Evolutionary conservation across 2,797 vertebrate species (phyloP), one percentile per base, ranked within the genome.

Genomic region (Sebastes hubbsi): DNA sequence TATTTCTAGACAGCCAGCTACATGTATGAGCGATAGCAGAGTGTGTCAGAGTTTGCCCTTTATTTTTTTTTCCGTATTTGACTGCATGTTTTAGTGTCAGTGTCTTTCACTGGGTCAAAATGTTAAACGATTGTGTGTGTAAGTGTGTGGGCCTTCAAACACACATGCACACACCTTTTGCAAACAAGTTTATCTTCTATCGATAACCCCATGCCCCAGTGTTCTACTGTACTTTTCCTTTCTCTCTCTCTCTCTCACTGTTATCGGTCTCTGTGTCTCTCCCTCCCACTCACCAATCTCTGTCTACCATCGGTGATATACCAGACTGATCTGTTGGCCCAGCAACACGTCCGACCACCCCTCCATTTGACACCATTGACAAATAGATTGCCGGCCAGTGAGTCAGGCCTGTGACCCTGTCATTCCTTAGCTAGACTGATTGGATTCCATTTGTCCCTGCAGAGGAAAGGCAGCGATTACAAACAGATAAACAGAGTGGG

Each of bases 401-500:
- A 89, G 88, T 87, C 87, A 29, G 87, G 83, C 87, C 91, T 70
- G 80, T 84, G 89, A 92, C 92, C 90, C 91, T 91, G 90, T 91
- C 90, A 91, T 92, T 91, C 90, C 85, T 83, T 86, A 85, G 90
- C 85, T 75, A 67, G 91, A 93, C 88, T 90, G 91, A 93, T 91
- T 94, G 86, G 87, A 90, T 92, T 92, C 87, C 70, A 84, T 92
- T 93, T 92, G 89, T 92, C 91, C 87, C 88, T 32, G 72, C 79
- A 77, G 86, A 88, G 86, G 91, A 92, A 92, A 93, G 87, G 78
- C 81, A 90, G 89, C 80, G 89, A 93, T 93, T 92, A 91, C 89
- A 90, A 90, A 93, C 90, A 92, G 90, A 93, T 94, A 93, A 92
- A 93, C 90, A 91, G 89, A 90, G 89, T 81, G 87, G 84, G 86